Evolutionary conservation across 2,113 vertebrate species (phyloP).

Genomic region (Pyxicephalus adspersus): DNA sequence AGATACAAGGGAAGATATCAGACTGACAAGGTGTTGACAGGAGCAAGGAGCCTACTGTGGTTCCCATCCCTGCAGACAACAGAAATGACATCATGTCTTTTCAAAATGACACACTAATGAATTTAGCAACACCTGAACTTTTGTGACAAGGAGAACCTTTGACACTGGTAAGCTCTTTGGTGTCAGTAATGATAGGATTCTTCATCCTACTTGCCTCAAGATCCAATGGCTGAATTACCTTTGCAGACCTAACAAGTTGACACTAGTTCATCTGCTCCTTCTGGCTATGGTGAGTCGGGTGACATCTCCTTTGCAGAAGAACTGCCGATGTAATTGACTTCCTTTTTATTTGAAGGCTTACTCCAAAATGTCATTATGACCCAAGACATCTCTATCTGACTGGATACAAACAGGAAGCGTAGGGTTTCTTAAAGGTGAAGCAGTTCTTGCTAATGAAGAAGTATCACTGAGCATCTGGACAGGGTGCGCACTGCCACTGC

Average conservation of each 20-base stretch:
- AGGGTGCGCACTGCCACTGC: slow-evolving; percentile 68
- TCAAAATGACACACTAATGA: slow-evolving; percentile 91
- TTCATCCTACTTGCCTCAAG: slow-evolving; percentile 73
- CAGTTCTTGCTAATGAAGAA: slow-evolving; percentile 78
- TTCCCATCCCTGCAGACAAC: slow-evolving; percentile 80
- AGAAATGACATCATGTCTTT: slow-evolving; percentile 81
- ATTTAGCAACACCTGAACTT: slow-evolving; percentile 95
- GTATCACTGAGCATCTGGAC: slow-evolving; percentile 69
- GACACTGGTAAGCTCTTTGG: slow-evolving; percentile 76
- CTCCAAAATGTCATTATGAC: slow-evolving; percentile 75
- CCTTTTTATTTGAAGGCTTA: slow-evolving; percentile 67
- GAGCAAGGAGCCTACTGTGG: slow-evolving; percentile 79
- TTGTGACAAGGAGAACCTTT: slow-evolving; percentile 81
- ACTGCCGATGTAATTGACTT: slow-evolving; percentile 78
- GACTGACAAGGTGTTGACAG: slow-evolving; percentile 89
- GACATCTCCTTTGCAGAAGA: slow-evolving; percentile 84
- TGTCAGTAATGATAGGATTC: slow-evolving; percentile 91
- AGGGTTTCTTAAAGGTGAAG: slow-evolving; percentile 75
- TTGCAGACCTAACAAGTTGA: slow-evolving; percentile 86
- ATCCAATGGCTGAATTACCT: slow-evolving; percentile 83
- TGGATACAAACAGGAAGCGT: slow-evolving; percentile 71
- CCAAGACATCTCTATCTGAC: slow-evolving; percentile 75
- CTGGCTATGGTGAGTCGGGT: slow-evolving; percentile 66
- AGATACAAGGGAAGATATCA: slow-evolving; percentile 81
- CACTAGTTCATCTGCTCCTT: slow-evolving; percentile 88